phyloP scores from a whole-genome alignment of 1,140 invertebrate species.

The Drosophila chauvacae region DNA sequence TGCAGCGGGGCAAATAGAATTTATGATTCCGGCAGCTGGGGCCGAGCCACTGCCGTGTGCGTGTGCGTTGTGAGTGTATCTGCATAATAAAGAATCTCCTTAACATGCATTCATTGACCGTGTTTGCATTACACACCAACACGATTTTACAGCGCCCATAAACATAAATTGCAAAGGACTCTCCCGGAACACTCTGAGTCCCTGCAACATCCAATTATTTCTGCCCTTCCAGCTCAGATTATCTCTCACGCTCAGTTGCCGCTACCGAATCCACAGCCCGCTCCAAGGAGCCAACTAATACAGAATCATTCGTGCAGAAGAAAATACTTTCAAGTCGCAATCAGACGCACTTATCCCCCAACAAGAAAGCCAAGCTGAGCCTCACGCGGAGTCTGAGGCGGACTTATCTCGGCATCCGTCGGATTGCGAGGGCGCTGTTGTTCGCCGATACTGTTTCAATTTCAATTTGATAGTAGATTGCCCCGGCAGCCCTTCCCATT shows the following conservation, averaged over 20 bases:
- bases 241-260: constrained; percentile 33
- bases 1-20: constrained; percentile 22
- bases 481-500: constrained; percentile 29
- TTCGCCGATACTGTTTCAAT: constrained; percentile 53
- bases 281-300: constrained; percentile 40
- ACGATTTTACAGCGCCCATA: constrained; percentile 31
- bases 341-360: constrained; percentile 58
- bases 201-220: constrained; percentile 57
- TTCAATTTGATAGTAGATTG: constrained; percentile 70
- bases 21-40: constrained; percentile 28
- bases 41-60: constrained; percentile 4
- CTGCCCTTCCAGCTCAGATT: constrained; percentile 24
- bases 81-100: constrained; percentile 44
- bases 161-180: constrained; percentile 25
- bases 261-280: constrained; percentile 12
- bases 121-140: constrained; percentile 16
- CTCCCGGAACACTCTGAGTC: constrained; percentile 1
- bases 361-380: constrained; percentile 2
- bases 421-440: constrained; percentile 14
- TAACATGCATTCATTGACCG: constrained; percentile 33
- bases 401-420: constrained; percentile 31
- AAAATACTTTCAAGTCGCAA: constrained; percentile 62
- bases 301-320: constrained; percentile 59
- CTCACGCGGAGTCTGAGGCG: constrained; percentile 8
- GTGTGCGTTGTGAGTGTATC: constrained; percentile 1